A percentile compares a stretch with the other conserved stretches of the same genome.
Evolutionary conservation across 2,888 invertebrate genomes (phyloP).

Genomic region (Atherix ibis): DNA sequence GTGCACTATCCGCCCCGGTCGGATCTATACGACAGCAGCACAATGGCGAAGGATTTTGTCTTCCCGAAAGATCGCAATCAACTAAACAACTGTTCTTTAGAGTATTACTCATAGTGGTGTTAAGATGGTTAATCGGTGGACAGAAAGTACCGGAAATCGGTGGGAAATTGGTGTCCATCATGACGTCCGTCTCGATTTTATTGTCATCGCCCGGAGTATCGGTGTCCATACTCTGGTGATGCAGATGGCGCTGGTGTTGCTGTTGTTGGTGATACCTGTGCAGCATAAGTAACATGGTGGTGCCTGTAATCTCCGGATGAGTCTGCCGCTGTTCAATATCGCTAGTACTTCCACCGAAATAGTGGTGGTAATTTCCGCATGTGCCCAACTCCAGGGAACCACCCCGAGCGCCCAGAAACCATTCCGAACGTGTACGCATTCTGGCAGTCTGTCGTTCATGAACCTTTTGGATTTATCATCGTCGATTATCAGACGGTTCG

Average conservation of each 20-base stretch:
- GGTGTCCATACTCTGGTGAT: slow-evolving; percentile 13
- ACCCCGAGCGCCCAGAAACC: slow-evolving; percentile 55
- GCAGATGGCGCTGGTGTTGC: slow-evolving; percentile 3
- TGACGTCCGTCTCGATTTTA: slow-evolving; percentile 11
- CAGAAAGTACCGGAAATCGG: slow-evolving; percentile 27
- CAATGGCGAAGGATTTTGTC: not conserved
- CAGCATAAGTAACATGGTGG: slow-evolving; percentile 16
- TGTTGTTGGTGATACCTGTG: slow-evolving; percentile 9
- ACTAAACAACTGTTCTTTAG: slow-evolving; percentile 5
- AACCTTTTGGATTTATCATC: slow-evolving; percentile 40
- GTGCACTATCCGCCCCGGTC: not conserved
- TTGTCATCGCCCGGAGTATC: slow-evolving; percentile 11
- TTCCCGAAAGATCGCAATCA: slow-evolving; percentile 1
- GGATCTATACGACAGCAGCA: not conserved
- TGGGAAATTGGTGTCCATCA: slow-evolving; percentile 26
- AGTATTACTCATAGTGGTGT: slow-evolving; percentile 14
- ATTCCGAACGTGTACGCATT: slow-evolving; percentile 93
- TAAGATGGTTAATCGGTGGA: slow-evolving; percentile 4
- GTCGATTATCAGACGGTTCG: no score
- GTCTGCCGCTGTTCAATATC: slow-evolving; percentile 14
- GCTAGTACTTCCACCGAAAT: slow-evolving; percentile 16
- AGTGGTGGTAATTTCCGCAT: slow-evolving; percentile 21
- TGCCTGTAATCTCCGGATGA: slow-evolving; percentile 8
- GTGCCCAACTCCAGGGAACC: slow-evolving; percentile 22
- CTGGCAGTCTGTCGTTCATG: slow-evolving; percentile 92